These are phyloP conservation scores for Cosmorhoe ocellata DNA, from an alignment of 2,888 invertebrate species.

Conservation along the genomic window DNA sequence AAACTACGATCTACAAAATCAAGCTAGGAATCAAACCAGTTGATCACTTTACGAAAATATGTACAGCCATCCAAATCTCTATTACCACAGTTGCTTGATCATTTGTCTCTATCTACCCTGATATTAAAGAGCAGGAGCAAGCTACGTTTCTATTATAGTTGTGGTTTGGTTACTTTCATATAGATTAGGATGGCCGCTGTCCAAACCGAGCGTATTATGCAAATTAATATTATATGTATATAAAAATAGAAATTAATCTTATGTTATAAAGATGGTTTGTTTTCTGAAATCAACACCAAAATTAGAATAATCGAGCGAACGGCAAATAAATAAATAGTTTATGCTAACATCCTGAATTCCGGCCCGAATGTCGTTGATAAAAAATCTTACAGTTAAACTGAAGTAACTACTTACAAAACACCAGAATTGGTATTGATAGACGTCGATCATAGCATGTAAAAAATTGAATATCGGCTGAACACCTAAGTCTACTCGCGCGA, in stretches of 20 bases:
- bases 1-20: background rate
- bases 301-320: conserved; percentile 14
- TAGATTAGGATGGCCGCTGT: background rate
- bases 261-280: conserved; percentile 15
- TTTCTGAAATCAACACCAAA: background rate
- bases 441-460: background rate
- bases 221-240: conserved; percentile 29
- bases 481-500: background rate
- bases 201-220: conserved; percentile 23
- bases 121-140: background rate
- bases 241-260: conserved; percentile 29
- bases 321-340: conserved; percentile 17
- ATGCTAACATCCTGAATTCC: conserved; percentile 3
- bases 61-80: background rate
- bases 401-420: too few species aligned
- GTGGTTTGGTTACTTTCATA: background rate
- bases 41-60: background rate
- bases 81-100: background rate
- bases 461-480: background rate
- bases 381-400: background rate
- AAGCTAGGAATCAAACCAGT: conserved; percentile 12
- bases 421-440: too few species aligned
- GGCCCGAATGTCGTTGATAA: too few species aligned
- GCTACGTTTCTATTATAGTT: background rate
- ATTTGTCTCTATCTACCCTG: background rate